A percentile compares a stretch with the other conserved stretches of the same genome.
Evolutionary conservation across 2,797 vertebrate genomes (phyloP).

Genomic region (Lepilemur septentrionalis): DNA sequence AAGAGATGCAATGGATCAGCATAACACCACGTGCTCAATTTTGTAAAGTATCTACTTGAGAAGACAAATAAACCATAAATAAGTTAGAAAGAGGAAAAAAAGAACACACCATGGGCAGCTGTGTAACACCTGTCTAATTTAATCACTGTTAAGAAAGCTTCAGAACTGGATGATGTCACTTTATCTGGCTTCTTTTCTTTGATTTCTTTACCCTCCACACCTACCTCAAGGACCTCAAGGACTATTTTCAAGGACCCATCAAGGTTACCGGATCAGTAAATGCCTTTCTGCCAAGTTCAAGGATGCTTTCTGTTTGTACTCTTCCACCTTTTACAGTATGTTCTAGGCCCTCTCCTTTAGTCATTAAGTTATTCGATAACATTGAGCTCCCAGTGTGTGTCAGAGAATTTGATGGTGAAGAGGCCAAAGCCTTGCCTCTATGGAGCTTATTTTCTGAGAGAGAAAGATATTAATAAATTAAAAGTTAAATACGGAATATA

Average conservation of each 20-base stretch:
- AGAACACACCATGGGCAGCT: background rate
- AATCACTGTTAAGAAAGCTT: background rate
- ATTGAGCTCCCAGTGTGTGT: background rate
- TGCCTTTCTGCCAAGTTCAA: background rate
- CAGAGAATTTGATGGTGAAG: background rate
- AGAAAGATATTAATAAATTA: background rate
- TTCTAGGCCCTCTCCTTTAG: background rate
- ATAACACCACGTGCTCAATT: background rate
- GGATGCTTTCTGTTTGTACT: background rate
- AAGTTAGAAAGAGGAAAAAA: background rate
- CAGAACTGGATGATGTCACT: background rate
- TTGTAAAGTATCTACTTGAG: slow-evolving; percentile 39
- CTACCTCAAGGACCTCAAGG: background rate
- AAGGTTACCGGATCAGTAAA: background rate
- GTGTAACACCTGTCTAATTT: background rate
- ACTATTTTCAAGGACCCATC: background rate
- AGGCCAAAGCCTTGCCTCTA: background rate
- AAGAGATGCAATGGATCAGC: background rate
- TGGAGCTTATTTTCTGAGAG: background rate
- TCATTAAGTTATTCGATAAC: background rate
- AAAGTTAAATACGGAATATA: background rate
- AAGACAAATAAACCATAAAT: slow-evolving; percentile 26
- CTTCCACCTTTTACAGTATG: background rate
- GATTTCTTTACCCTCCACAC: background rate
- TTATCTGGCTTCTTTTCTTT: background rate